These are phyloP conservation scores for Acanthosoma haemorrhoidale DNA, from an alignment of 2,888 invertebrate genomes.

Conservation along the genomic window DNA sequence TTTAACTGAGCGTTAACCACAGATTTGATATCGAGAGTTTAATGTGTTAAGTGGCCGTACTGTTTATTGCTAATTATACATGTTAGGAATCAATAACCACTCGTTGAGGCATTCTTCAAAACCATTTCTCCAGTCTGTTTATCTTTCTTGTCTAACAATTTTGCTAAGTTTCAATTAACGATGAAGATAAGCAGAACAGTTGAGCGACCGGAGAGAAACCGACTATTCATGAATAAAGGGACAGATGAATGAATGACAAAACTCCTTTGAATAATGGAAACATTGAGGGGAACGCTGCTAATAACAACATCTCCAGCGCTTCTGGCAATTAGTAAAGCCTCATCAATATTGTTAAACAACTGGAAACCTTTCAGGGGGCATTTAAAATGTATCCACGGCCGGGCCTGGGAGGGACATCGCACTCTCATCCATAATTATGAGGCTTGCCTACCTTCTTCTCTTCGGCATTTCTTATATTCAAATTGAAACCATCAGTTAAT, in stretches of 20 bases:
- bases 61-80: too few species aligned
- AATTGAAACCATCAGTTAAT: neutral
- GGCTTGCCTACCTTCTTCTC: neutral
- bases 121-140: too few species aligned
- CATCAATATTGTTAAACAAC: slow-evolving; percentile 4
- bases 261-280: neutral
- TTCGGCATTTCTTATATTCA: neutral
- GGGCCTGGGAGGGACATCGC: neutral
- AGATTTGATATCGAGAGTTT: too few species aligned
- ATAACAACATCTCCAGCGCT: neutral
- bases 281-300: neutral
- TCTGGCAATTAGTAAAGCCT: neutral
- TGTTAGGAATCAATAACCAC: too few species aligned
- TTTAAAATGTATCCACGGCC: neutral
- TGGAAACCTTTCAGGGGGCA: neutral
- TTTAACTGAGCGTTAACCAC: too few species aligned
- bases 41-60: too few species aligned
- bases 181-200: too few species aligned
- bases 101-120: too few species aligned
- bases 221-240: neutral
- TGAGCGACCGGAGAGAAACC: neutral
- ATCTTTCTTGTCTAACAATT: too few species aligned
- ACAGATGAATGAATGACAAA: neutral
- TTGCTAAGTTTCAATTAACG: too few species aligned
- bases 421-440: neutral